A percentile compares a stretch with the other conserved stretches of the same genome.
Conservation (phyloP, 64 coral and sea anemone genomes). For the Orbicella faveolata region DNA sequence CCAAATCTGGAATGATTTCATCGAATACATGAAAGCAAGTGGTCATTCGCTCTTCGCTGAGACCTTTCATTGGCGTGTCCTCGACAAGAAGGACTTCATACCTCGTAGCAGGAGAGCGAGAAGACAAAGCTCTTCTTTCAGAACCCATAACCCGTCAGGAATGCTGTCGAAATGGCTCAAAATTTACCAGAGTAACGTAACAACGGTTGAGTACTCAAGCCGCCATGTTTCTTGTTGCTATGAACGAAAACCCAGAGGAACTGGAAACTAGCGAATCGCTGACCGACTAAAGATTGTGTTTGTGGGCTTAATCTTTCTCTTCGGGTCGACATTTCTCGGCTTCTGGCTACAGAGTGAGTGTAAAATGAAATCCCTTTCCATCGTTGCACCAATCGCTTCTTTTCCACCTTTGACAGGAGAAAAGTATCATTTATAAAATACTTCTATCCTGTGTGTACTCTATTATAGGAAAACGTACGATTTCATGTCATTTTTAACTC, state of each 20-base stretch:
- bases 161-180: background rate
- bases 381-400: background rate
- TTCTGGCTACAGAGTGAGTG: constrained; percentile 35
- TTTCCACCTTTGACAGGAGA: background rate
- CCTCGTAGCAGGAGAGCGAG: constrained; percentile 85
- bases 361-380: constrained; percentile 28
- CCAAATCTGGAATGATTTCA: constrained; percentile 79
- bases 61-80: constrained; percentile 62
- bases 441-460: background rate
- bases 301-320: constrained; percentile 40
- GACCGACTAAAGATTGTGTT: background rate
- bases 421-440: background rate
- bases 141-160: constrained; percentile 17
- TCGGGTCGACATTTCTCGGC: constrained; percentile 6
- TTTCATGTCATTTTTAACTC: background rate
- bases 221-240: constrained; percentile 58
- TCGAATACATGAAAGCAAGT: constrained; percentile 94
- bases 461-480: background rate
- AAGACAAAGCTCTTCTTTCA: constrained; percentile 74
- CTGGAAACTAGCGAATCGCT: constrained; percentile 46
- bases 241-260: background rate
- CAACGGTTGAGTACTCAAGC: background rate
- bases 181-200: background rate
- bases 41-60: constrained; percentile 61
- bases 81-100: constrained; percentile 88